These are phyloP conservation scores for Ichneumoninae sp. DNA, from an alignment of 2,888 invertebrate genomes.

Conservation along the genomic window DNA sequence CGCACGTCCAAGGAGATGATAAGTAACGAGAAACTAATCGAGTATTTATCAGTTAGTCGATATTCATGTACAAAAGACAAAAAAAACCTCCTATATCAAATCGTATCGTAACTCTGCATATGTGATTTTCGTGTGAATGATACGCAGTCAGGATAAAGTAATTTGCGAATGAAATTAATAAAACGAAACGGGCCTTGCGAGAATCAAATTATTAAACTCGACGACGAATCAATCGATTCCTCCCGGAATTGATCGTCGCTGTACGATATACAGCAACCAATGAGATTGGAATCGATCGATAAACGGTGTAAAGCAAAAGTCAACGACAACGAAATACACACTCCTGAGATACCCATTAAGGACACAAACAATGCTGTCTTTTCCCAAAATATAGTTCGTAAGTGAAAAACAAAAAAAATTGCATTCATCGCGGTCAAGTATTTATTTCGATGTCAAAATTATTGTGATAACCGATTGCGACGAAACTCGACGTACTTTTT, in stretches of 20 bases:
- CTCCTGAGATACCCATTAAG: conserved; percentile 36
- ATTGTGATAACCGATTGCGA: conserved; percentile 63
- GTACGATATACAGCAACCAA: background rate
- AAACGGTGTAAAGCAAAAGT: conserved; percentile 46
- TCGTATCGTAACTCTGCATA: conserved; percentile 37
- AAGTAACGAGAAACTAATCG: conserved; percentile 57
- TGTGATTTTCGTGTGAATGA: conserved; percentile 45
- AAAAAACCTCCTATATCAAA: conserved; percentile 50
- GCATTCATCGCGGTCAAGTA: conserved; percentile 35
- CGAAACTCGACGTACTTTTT: conserved; percentile 53
- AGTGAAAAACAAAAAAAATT: conserved; percentile 26
- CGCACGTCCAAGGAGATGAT: conserved; percentile 72
- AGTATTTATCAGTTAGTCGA: conserved; percentile 60
- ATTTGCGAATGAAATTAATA: conserved; percentile 25
- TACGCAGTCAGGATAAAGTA: conserved; percentile 16
- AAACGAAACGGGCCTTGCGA: conserved; percentile 51
- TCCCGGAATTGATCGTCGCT: background rate
- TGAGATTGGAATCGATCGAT: conserved; percentile 49
- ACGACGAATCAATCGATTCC: background rate
- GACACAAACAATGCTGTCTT: conserved; percentile 15
- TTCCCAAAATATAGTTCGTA: conserved; percentile 36
- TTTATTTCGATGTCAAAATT: conserved; percentile 60
- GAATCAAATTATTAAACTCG: conserved; percentile 1
- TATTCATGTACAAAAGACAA: conserved; percentile 66
- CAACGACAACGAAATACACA: conserved; percentile 64